These are phyloP conservation scores for Octopus bimaculoides DNA, from an alignment of 1,140 invertebrate genomes.

Conservation along the genomic window DNA sequence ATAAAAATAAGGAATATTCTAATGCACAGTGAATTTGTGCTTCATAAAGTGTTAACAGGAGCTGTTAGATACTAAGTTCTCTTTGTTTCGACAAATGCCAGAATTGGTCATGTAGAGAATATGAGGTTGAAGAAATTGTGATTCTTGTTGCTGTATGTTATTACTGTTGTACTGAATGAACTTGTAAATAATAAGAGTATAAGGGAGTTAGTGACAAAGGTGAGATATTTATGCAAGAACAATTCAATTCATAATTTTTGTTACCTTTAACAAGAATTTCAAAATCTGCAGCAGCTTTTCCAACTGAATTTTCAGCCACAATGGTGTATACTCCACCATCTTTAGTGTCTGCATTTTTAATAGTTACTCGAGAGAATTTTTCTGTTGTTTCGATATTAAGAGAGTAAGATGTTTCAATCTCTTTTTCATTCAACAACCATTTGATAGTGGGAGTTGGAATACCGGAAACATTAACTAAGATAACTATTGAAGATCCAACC, in stretches of 20 bases:
- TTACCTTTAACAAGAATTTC: slow-evolving; percentile 62
- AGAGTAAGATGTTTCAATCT: slow-evolving; percentile 47
- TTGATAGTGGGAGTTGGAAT: slow-evolving; percentile 86
- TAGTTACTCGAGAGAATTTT: slow-evolving; percentile 43
- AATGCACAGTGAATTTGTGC: no score
- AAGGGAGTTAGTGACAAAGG: background rate
- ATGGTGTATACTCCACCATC: slow-evolving; percentile 52
- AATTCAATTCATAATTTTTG: slow-evolving; percentile 38
- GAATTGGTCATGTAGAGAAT: no score
- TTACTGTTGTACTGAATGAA: background rate
- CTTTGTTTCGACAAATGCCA: no score
- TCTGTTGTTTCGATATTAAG: slow-evolving; percentile 46
- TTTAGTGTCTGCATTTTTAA: slow-evolving; percentile 46
- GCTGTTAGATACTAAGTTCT: no score
- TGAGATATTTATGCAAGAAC: no score
- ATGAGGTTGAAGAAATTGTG: no score
- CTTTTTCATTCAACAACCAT: slow-evolving; percentile 79
- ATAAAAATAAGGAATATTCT: no score
- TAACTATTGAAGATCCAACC: slow-evolving; percentile 44
- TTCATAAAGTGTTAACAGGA: no score
- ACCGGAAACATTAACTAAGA: slow-evolving; percentile 69
- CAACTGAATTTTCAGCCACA: slow-evolving; percentile 52
- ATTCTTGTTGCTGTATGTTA: no score
- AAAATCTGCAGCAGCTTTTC: slow-evolving; percentile 50
- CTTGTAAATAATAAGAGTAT: background rate